These are phyloP conservation scores for Machaerirhynchus nigripectus DNA, from an alignment of 2,113 vertebrate species.

Conservation along the genomic window DNA sequence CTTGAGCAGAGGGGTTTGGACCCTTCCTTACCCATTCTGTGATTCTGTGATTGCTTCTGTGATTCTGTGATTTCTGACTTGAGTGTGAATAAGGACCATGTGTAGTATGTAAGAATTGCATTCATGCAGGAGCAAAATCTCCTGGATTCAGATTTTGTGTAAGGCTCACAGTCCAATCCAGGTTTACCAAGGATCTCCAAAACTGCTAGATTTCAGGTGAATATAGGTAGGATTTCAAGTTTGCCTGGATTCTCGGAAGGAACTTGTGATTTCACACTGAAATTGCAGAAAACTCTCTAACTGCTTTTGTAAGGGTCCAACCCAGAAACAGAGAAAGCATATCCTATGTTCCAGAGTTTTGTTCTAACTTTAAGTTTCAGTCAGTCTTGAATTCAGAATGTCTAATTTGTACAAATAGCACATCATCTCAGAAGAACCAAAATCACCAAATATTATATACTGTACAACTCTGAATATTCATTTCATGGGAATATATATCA, in stretches of 20 bases:
- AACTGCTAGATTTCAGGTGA: background rate
- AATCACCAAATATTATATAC: background rate
- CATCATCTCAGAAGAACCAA: background rate
- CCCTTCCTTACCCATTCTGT: background rate
- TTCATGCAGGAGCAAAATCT: background rate
- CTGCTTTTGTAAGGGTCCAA: background rate
- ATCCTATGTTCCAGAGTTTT: background rate
- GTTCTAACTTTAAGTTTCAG: background rate
- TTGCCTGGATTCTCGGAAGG: background rate
- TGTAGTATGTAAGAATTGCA: background rate
- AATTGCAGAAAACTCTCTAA: background rate
- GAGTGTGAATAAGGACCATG: background rate
- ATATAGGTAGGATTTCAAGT: background rate
- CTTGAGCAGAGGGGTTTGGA: background rate
- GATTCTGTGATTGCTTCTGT: too few species aligned
- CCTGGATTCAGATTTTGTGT: background rate
- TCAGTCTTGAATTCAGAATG: background rate
- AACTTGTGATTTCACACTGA: background rate
- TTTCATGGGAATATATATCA: background rate
- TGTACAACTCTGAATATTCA: background rate
- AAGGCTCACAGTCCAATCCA: background rate
- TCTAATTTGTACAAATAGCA: background rate
- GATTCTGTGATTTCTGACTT: background rate
- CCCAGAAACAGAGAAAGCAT: background rate
- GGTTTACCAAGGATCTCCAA: background rate